Evolutionary conservation across 2,797 vertebrate genomes (phyloP), one percentile per base, ranked within the genome.

Genomic region (Gallinago solitaria): DNA sequence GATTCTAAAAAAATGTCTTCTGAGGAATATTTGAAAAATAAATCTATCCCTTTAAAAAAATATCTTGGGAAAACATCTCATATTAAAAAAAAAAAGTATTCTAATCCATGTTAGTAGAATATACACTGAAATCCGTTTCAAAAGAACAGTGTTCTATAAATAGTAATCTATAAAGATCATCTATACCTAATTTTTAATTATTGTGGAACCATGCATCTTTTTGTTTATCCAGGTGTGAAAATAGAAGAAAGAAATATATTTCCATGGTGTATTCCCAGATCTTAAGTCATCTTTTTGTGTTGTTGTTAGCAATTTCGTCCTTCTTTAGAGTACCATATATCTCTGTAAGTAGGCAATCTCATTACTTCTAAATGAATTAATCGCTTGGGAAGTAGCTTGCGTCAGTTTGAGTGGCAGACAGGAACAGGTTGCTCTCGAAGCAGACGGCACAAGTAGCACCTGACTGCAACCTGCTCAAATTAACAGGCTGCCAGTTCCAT

Each of bases 331-430:
- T 30, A 24, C 5, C 16, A 9, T 30, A 9, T 51, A 67, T 48
- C 64, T 88, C 65, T 89, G 41, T 53, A 71, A 64, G 20, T 23
- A 81, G 37, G 68, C 53, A 86, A 92, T 88, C 39, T 82, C 73
- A 64, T 83, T 90, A 60, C 19, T 88, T 86, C 24, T 54, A 84
- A 93, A 87, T 76, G 5, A 93, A 81, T 77, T 70, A 95, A 96
- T 86, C 87, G 20, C 67, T 67, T 28, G 2, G 35, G 37, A 77
- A 92, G 80, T n/a, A 88, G 56, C 79, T 90, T 92, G 43, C 28
- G 51, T 68, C 71, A 48, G 30, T 84, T 68, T 90, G 91, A 95
- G 70, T 39, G 83, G 57, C 89, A 94, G 63, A 53, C 5, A 79
- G 33, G n/a, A 91, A 23, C n/a, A 65, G 30, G 60, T 41, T 93